Evolutionary conservation across 2,888 invertebrate species (phyloP).

Genomic region (Pristionchus maxplancki): DNA sequence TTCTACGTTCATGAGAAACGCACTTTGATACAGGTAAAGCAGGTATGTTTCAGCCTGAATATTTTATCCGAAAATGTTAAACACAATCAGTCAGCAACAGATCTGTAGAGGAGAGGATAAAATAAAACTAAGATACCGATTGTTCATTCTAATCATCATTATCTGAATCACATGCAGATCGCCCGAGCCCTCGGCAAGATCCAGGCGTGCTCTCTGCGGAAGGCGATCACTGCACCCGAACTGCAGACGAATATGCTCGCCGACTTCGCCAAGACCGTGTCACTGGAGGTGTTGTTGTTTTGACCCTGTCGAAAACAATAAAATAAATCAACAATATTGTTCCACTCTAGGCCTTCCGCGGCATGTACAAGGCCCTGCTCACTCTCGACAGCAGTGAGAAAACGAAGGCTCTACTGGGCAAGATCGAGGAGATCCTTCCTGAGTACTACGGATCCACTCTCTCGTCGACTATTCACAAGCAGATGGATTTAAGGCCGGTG

Average conservation of each 20-base stretch:
- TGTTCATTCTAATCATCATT: too few species aligned
- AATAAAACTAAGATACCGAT: too few species aligned
- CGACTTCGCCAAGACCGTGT: neutral
- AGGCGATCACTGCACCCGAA: neutral
- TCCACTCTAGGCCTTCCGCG: neutral
- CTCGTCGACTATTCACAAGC: neutral
- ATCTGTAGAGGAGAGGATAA: too few species aligned
- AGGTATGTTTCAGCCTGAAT: too few species aligned
- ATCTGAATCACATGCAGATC: too few species aligned
- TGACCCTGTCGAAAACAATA: neutral
- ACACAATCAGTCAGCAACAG: too few species aligned
- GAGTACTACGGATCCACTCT: neutral
- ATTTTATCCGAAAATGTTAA: too few species aligned
- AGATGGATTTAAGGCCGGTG: neutral
- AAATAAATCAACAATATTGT: neutral
- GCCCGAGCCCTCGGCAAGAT: too few species aligned
- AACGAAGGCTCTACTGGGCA: neutral
- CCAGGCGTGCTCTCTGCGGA: conserved; percentile 6
- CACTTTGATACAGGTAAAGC: neutral
- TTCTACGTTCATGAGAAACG: neutral
- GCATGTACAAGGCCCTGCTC: neutral
- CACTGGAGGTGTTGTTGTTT: neutral
- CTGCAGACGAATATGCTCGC: neutral
- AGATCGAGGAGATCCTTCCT: neutral
- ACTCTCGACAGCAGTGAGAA: neutral